These are phyloP conservation scores for Podarcis cretensis DNA, from an alignment of 2,113 vertebrate genomes.

Conservation along the genomic window DNA sequence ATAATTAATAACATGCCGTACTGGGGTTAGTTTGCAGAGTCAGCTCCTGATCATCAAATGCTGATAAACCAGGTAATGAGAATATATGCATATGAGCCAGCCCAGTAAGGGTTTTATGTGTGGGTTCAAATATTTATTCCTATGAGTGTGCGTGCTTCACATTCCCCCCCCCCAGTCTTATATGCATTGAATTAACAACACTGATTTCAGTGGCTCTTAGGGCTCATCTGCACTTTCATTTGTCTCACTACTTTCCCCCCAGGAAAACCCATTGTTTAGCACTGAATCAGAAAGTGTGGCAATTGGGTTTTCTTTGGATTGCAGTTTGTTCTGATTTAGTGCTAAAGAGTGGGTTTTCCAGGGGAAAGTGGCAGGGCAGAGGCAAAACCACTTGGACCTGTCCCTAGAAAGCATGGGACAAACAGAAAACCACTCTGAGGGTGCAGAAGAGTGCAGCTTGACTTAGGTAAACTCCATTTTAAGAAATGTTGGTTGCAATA, in stretches of 20 bases:
- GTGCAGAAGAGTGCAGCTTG: background rate
- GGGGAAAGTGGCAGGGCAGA: too few species aligned
- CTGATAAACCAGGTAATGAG: too few species aligned
- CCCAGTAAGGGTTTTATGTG: background rate
- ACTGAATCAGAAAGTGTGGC: too few species aligned
- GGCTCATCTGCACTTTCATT: too few species aligned
- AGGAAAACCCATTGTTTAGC: too few species aligned
- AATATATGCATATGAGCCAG: background rate
- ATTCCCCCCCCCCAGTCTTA: background rate
- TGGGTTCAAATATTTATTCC: too few species aligned
- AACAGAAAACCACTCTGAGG: background rate
- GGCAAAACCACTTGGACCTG: too few species aligned
- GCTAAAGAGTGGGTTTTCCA: too few species aligned
- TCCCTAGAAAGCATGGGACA: too few species aligned
- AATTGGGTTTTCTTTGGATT: too few species aligned
- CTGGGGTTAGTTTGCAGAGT: background rate
- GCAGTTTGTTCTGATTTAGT: too few species aligned
- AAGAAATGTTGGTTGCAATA: background rate
- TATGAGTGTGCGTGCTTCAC: background rate
- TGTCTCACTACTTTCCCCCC: too few species aligned
- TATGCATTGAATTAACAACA: background rate
- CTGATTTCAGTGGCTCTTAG: background rate
- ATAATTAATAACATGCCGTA: background rate
- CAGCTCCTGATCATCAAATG: background rate
- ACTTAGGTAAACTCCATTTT: background rate